These are phyloP conservation scores for Fissipunctia ypsillon DNA, from an alignment of 2,888 invertebrate species.

Conservation along the genomic window DNA sequence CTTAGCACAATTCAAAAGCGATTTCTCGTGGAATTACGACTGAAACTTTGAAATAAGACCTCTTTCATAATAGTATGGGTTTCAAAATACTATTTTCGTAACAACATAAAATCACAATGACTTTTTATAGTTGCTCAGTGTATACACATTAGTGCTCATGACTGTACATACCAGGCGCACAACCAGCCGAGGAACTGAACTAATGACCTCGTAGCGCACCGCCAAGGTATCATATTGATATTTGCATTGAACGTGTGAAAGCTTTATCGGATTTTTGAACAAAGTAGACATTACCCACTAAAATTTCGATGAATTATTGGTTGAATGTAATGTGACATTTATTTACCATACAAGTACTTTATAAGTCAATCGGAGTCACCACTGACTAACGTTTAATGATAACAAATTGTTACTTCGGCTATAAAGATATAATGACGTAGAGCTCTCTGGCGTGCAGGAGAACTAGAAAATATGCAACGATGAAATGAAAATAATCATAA, in stretches of 20 bases:
- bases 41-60: too few species aligned
- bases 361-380: not conserved
- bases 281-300: not conserved
- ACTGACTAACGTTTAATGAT: not conserved
- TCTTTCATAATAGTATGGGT: too few species aligned
- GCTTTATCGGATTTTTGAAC: not conserved
- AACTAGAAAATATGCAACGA: too few species aligned
- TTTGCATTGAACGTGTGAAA: slow-evolving; percentile 12
- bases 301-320: not conserved
- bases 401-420: not conserved
- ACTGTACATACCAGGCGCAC: too few species aligned
- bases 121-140: too few species aligned
- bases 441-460: not conserved
- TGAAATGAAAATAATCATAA: too few species aligned
- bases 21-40: too few species aligned
- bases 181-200: slow-evolving; percentile 20
- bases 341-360: not conserved
- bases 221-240: slow-evolving; percentile 4
- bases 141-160: too few species aligned
- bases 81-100: too few species aligned
- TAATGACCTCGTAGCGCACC: slow-evolving; percentile 24
- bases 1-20: too few species aligned
- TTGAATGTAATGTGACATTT: not conserved
- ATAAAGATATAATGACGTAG: not conserved
- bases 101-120: too few species aligned